A percentile compares a stretch with the other conserved stretches of the same genome.
Conservation (phyloP, 1,140 invertebrate species). For the Dryas iulia region DNA sequence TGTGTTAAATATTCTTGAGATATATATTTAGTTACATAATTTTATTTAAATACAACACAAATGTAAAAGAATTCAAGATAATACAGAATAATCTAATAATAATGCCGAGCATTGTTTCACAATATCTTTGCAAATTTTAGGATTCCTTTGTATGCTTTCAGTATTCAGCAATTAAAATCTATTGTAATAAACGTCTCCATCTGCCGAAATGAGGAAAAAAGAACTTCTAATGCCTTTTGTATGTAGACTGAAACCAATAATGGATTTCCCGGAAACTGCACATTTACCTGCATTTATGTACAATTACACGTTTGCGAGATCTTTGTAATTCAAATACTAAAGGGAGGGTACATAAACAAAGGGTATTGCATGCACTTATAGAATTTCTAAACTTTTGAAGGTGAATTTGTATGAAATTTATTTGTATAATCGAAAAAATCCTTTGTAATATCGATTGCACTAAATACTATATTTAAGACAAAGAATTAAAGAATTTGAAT, state of each 20-base stretch:
- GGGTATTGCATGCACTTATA: neutral
- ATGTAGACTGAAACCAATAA: neutral
- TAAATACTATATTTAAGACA: neutral
- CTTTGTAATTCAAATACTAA: neutral
- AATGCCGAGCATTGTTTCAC: no score
- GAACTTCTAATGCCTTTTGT: neutral
- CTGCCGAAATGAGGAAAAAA: neutral
- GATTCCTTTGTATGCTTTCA: neutral
- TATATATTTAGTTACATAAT: no score
- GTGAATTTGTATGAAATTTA: neutral
- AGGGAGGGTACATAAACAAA: neutral
- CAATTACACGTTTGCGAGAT: neutral
- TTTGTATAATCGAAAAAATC: neutral
- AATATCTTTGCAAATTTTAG: no score
- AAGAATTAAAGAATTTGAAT: neutral
- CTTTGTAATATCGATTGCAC: neutral
- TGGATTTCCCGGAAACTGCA: neutral
- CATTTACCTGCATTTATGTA: neutral
- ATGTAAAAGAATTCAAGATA: no score
- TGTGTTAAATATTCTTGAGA: no score
- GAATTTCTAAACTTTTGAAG: neutral
- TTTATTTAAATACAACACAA: no score
- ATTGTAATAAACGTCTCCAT: neutral
- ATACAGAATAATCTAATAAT: no score
- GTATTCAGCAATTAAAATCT: neutral